These are phyloP conservation scores for Vanessa tameamea DNA, from an alignment of 1,140 invertebrate genomes.

Conservation along the genomic window DNA sequence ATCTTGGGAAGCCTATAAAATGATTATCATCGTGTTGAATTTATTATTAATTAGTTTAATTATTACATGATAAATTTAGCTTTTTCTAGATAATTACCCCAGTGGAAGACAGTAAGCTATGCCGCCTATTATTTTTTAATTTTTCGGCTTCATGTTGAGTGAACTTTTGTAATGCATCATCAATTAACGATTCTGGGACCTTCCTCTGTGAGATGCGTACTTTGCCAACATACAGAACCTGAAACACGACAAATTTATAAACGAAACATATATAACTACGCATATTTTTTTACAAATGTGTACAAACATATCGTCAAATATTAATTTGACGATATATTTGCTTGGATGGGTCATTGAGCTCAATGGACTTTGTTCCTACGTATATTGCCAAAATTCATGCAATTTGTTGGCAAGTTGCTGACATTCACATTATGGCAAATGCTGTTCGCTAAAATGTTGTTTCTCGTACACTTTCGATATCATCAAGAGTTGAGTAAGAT, in stretches of 20 bases:
- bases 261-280: too few species aligned
- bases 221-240: constrained; percentile 94
- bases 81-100: constrained; percentile 52
- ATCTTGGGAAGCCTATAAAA: constrained; percentile 67
- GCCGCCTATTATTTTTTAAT: constrained; percentile 78
- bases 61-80: too few species aligned
- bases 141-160: constrained; percentile 88
- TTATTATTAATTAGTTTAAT: too few species aligned
- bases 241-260: constrained; percentile 6
- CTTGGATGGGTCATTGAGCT: too few species aligned
- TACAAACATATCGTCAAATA: too few species aligned
- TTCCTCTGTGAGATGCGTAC: constrained; percentile 92
- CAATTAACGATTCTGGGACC: constrained; percentile 93
- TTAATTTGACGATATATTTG: too few species aligned
- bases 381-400: too few species aligned
- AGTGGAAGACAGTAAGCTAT: constrained; percentile 73
- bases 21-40: background rate
- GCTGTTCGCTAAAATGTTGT: background rate
- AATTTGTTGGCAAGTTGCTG: too few species aligned
- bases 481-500: background rate
- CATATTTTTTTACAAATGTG: too few species aligned
- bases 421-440: too few species aligned
- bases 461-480: background rate
- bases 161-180: constrained; percentile 93
- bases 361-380: too few species aligned